Percentiles rank a stretch among this genome's conserved stretches.
These are phyloP conservation scores for Ictalurus punctatus DNA, from an alignment of 2,113 vertebrate species.

Conservation along the genomic window DNA sequence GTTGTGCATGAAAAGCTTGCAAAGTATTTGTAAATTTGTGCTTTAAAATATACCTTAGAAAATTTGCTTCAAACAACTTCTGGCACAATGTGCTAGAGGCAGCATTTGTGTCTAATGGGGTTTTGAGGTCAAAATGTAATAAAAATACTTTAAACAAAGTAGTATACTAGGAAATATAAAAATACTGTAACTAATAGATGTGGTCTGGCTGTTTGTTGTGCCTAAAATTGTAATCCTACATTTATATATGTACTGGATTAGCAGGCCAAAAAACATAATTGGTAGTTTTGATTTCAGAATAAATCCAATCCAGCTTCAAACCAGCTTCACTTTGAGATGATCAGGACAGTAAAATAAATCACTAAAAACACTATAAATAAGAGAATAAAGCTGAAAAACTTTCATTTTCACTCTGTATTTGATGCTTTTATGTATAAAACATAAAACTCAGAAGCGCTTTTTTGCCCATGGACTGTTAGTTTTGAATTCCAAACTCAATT, in stretches of 20 bases:
- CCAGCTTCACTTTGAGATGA: not conserved
- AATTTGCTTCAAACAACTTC: not conserved
- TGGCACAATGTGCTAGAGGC: not conserved
- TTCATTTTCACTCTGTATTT: conserved; percentile 6
- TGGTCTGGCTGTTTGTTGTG: not conserved
- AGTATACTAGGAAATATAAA: not conserved
- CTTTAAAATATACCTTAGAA: not conserved
- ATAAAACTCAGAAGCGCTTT: conserved; percentile 39
- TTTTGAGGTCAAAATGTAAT: not conserved
- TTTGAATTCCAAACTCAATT: conserved; percentile 39
- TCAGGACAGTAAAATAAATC: not conserved
- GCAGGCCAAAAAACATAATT: conserved; percentile 17
- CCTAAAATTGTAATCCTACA: conserved; percentile 10
- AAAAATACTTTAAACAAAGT: not conserved
- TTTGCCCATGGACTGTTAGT: conserved; percentile 31
- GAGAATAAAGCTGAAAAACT: not conserved
- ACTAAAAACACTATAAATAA: not conserved
- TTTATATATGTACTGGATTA: not conserved
- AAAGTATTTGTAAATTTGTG: too few species aligned
- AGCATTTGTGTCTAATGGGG: not conserved
- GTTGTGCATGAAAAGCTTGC: too few species aligned
- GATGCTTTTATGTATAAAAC: not conserved
- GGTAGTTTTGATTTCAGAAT: conserved; percentile 12
- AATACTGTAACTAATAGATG: not conserved
- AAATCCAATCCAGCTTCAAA: not conserved